Percentiles rank a stretch among this genome's conserved stretches.
phyloP scores from a whole-genome alignment of 2,888 invertebrate species.

The Salpingus planirostris region DNA sequence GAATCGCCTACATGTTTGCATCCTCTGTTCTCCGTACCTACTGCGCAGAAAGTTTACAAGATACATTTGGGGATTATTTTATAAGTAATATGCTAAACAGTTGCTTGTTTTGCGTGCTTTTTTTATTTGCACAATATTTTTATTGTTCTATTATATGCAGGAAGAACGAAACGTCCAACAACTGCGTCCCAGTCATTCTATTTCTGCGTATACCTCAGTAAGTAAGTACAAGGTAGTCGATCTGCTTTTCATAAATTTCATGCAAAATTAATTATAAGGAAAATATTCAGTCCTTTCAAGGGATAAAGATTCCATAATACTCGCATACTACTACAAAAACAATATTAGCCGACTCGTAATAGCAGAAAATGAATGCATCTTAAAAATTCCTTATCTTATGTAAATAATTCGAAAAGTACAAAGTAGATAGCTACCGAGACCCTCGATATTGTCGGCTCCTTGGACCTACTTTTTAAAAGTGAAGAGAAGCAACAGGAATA shows the following conservation, averaged over 20 bases:
- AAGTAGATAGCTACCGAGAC: conserved; percentile 12
- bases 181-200: conserved; percentile 1
- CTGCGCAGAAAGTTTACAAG: conserved; percentile 5
- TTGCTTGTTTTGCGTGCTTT: conserved; percentile 4
- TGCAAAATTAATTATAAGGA: no score
- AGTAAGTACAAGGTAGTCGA: no score
- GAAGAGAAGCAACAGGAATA: conserved; percentile 12
- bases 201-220: no score
- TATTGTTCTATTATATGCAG: neutral
- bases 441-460: conserved; percentile 10
- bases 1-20: conserved; percentile 11
- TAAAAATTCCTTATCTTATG: conserved; percentile 8
- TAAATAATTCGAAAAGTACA: conserved; percentile 14
- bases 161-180: neutral
- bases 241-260: no score
- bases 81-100: conserved; percentile 7
- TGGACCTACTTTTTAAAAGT: no score
- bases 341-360: no score
- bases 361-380: no score
- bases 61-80: conserved; percentile 12
- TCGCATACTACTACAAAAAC: no score
- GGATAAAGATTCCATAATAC: no score
- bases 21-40: conserved; percentile 1
- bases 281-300: no score
- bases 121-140: conserved; percentile 3